Evolutionary conservation across 2,888 invertebrate species (phyloP).

Genomic region (Xanthorhoe spadicearia): DNA sequence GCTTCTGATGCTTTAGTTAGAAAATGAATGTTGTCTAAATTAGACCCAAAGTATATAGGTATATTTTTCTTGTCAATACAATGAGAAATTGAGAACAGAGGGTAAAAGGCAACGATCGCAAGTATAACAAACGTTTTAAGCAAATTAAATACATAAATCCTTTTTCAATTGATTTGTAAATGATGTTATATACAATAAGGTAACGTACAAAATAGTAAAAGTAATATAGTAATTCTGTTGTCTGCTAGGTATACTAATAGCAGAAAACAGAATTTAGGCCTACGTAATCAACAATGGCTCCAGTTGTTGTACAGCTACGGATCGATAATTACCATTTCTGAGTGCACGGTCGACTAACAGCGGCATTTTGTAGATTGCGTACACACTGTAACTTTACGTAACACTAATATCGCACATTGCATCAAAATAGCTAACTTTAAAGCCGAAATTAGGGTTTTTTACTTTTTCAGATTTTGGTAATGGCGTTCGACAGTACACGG

Average conservation of each 20-base stretch:
- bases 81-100: too few species aligned
- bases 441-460: conserved; percentile 43
- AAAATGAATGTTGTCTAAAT: too few species aligned
- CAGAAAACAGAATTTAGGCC: conserved; percentile 20
- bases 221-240: too few species aligned
- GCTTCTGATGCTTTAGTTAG: too few species aligned
- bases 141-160: neutral
- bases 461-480: conserved; percentile 52
- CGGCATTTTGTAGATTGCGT: conserved; percentile 66
- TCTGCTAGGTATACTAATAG: too few species aligned
- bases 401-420: conserved; percentile 69
- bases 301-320: conserved; percentile 54
- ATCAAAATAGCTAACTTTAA: conserved; percentile 48
- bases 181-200: neutral
- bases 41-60: too few species aligned
- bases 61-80: too few species aligned
- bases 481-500: conserved; percentile 61
- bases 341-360: conserved; percentile 69
- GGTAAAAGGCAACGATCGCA: too few species aligned
- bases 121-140: too few species aligned
- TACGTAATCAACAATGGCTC: conserved; percentile 65
- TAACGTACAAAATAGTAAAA: conserved; percentile 16
- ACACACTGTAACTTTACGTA: conserved; percentile 60
- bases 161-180: neutral
- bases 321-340: conserved; percentile 81